Base-by-base conservation (phyloP, 2,888 invertebrate species). In the Volucella inflata region DNA sequence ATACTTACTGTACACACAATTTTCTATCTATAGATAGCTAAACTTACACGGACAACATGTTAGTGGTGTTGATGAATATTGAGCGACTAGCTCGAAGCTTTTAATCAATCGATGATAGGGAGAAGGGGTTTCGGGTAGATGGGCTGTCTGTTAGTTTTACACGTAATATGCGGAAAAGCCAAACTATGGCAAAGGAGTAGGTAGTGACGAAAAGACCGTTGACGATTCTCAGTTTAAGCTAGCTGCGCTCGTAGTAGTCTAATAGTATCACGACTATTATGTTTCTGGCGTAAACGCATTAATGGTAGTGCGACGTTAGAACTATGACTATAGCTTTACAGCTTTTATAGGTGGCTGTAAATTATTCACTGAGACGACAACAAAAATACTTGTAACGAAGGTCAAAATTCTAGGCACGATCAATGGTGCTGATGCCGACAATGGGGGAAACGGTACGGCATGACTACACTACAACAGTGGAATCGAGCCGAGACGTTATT, bases 351-450 rank as follows among this genome's bases (percentile, higher is more conserved):
- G 70, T 60, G 59, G 80, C 72, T 85, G 77, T 85, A 81, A 81
- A 77, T 81, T 77, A 80, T 81, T 85, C 82, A 75, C 74, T 78
- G 79, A 87, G 79, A 85, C 82, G 77, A 87, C 75, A 82, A 80
- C 80, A 50, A 67, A 84, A 87, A 81, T 82, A 82, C 87, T 87
- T 87, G 82, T 87, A 87, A 87, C 82, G 88, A 88, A 88, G 88
- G 88, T 88, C 88, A 82, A 87, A 81, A 88, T 87, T 88, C 87
- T 87, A 88, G 80, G 88, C 88, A 88, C 88, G 87, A 87, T 87
- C 85, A 64, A 50, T 75, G 81, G 59, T 60, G 50, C 65, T 77
- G 44, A 46, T 55, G 62, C 71, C 53, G 38, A 38, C n/a, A 59
- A 48, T 11, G 36, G 9, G 38, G 36, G 30, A 30, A 30, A 30